These are phyloP conservation scores for Meles meles DNA, from an alignment of 2,113 vertebrate species.

Conservation along the genomic window DNA sequence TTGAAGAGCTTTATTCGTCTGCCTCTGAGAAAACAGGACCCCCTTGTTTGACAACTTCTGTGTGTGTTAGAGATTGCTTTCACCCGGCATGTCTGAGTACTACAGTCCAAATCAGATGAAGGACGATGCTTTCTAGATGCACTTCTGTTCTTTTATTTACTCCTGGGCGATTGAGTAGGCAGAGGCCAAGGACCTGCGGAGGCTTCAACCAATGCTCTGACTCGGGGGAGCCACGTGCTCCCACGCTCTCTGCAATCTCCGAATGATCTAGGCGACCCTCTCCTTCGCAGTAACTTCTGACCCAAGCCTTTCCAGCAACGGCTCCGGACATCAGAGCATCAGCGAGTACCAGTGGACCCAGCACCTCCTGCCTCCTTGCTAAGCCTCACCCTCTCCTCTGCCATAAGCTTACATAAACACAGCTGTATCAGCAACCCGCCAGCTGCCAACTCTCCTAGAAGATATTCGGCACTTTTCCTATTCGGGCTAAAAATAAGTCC, in stretches of 20 bases:
- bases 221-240: not conserved
- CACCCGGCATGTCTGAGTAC: not conserved
- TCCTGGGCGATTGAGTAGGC: not conserved
- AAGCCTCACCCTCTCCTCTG: not conserved
- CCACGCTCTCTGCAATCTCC: not conserved
- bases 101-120: not conserved
- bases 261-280: not conserved
- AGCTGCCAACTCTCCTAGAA: constrained; percentile 65
- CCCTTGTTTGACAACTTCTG: not conserved
- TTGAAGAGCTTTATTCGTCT: not conserved
- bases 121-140: not conserved
- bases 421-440: constrained; percentile 74
- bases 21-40: not conserved
- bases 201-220: not conserved
- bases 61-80: not conserved
- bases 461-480: constrained; percentile 60
- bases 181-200: not conserved
- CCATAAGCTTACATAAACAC: constrained; percentile 69
- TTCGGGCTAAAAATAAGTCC: constrained; percentile 71
- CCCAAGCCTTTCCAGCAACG: not conserved
- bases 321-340: not conserved
- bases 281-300: not conserved
- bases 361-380: not conserved
- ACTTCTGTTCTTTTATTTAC: not conserved
- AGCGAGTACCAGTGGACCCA: not conserved